Evolutionary conservation across 2,888 invertebrate genomes (phyloP).

Genomic region (Andrena marginata): DNA sequence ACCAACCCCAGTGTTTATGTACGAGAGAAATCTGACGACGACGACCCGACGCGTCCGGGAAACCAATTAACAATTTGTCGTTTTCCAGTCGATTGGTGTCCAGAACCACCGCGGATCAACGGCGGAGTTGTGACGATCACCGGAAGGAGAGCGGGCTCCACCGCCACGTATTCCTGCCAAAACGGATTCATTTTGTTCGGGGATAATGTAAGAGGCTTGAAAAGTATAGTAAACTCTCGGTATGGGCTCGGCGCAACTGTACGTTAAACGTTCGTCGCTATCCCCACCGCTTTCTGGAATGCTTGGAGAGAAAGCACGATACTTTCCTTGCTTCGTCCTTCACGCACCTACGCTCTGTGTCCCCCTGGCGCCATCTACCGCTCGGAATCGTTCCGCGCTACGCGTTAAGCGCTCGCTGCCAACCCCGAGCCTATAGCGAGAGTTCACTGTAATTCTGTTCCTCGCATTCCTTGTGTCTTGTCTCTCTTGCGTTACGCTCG

Average conservation of each 20-base stretch:
- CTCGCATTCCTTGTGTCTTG: neutral
- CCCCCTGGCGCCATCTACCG: too few species aligned
- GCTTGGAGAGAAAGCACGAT: too few species aligned
- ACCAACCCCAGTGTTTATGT: slow-evolving; percentile 92
- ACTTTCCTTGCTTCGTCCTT: too few species aligned
- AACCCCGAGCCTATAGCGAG: too few species aligned
- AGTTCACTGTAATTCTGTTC: neutral
- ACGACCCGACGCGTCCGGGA: neutral
- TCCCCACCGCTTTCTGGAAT: too few species aligned
- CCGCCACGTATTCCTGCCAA: slow-evolving; percentile 93
- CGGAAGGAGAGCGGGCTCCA: slow-evolving; percentile 92
- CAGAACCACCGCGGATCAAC: slow-evolving; percentile 91
- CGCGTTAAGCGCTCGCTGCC: too few species aligned
- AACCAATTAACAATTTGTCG: neutral
- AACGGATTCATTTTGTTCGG: slow-evolving; percentile 94
- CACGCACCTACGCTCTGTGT: too few species aligned
- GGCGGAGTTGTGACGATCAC: slow-evolving; percentile 91
- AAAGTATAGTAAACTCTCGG: too few species aligned
- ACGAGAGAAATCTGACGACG: slow-evolving; percentile 69
- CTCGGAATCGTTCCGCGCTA: too few species aligned
- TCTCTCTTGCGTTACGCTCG: slow-evolving; percentile 18
- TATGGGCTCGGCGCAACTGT: too few species aligned
- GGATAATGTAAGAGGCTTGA: slow-evolving; percentile 88
- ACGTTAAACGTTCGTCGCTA: too few species aligned
- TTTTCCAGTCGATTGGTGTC: slow-evolving; percentile 91